These are phyloP conservation scores for Mystacornis crossleyi DNA, from an alignment of 2,113 vertebrate genomes.

Conservation along the genomic window DNA sequence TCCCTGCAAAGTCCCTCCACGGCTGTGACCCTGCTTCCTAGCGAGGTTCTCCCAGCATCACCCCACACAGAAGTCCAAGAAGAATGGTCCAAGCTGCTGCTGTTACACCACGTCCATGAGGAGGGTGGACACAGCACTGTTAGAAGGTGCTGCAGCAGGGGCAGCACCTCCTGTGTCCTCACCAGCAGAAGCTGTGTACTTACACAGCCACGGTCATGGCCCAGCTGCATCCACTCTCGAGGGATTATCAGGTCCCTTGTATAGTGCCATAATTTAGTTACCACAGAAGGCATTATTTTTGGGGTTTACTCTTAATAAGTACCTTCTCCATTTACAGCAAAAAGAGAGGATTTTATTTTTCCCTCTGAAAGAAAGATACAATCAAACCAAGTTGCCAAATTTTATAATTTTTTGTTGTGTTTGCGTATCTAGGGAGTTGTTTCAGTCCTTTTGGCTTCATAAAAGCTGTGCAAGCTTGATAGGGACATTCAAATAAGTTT, in stretches of 20 bases:
- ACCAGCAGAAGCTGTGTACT: neutral
- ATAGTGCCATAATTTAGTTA: neutral
- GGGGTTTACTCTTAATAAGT: neutral
- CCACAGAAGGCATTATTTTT: neutral
- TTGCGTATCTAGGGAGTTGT: neutral
- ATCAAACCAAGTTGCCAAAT: neutral
- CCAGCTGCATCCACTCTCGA: rapidly evolving
- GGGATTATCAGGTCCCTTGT: neutral
- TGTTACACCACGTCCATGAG: rapidly evolving
- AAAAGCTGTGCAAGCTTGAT: neutral
- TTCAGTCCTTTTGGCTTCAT: neutral
- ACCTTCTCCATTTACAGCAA: neutral
- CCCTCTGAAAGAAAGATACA: neutral
- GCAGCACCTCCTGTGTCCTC: neutral
- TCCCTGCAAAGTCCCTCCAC: neutral
- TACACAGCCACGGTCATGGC: neutral
- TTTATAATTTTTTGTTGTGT: neutral
- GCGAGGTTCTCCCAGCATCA: neutral
- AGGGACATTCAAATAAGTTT: neutral
- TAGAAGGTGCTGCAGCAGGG: neutral
- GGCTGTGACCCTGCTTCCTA: neutral
- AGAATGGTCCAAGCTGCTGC: neutral
- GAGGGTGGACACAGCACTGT: no score
- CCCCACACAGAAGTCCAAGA: rapidly evolving
- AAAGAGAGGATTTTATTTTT: neutral